Evolutionary conservation across 1,140 invertebrate genomes (phyloP).

Genomic region (Brachystomella parvula): DNA sequence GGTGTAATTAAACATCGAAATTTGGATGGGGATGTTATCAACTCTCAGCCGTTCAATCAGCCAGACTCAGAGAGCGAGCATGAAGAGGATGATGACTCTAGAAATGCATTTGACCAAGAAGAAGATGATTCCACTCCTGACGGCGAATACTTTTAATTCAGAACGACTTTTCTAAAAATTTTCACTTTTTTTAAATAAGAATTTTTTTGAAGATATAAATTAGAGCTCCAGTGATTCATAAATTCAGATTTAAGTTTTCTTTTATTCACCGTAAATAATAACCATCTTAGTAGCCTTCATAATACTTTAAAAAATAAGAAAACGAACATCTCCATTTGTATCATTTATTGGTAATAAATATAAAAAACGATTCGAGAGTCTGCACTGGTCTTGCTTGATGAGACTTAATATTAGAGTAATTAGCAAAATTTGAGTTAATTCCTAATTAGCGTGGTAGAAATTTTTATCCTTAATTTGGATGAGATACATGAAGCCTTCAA

Average conservation of each 20-base stretch:
- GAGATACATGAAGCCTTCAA: background rate
- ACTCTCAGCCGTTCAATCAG: slow-evolving; percentile 26
- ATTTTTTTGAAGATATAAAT: background rate
- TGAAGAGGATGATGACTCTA: background rate
- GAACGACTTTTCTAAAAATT: too few species aligned
- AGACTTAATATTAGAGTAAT: background rate
- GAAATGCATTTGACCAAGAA: background rate
- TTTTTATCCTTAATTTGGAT: background rate
- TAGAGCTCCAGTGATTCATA: background rate
- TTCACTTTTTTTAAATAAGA: background rate
- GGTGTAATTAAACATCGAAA: slow-evolving; percentile 18
- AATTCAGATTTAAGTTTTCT: background rate
- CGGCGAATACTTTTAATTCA: background rate
- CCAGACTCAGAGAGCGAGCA: slow-evolving; percentile 6
- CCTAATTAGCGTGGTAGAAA: background rate
- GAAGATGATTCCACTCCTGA: background rate
- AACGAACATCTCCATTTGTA: background rate
- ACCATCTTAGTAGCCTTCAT: background rate
- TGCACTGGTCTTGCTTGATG: background rate
- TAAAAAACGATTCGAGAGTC: background rate
- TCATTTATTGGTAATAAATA: background rate
- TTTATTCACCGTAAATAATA: background rate
- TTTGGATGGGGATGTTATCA: slow-evolving; percentile 29
- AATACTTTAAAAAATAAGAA: background rate
- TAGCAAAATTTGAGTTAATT: background rate